These are phyloP conservation scores for Athrips mouffetella DNA, from an alignment of 2,888 invertebrate species.

Conservation along the genomic window DNA sequence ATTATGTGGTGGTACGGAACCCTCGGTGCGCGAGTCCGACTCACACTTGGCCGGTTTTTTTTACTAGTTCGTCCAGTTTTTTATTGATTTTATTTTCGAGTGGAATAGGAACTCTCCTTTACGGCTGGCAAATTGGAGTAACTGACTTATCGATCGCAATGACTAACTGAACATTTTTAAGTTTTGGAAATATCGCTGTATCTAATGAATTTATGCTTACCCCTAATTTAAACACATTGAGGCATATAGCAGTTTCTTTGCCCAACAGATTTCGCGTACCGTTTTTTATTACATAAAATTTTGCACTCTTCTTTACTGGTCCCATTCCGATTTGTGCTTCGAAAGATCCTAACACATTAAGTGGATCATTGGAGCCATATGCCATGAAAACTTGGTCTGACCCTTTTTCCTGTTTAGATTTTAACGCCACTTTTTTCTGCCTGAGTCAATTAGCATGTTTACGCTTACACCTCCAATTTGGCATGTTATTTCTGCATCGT, in stretches of 20 bases:
- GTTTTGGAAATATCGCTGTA: slow-evolving; percentile 23
- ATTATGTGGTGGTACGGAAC: too few relatives aligned
- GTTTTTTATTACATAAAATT: slow-evolving; percentile 23
- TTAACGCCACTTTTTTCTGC: not conserved
- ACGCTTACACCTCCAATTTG: not conserved
- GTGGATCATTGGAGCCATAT: not conserved
- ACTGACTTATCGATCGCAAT: slow-evolving; percentile 17
- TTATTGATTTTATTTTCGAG: slow-evolving; percentile 20
- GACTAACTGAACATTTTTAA: slow-evolving; percentile 17
- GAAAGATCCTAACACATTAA: slow-evolving; percentile 23
- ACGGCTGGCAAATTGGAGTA: slow-evolving; percentile 21
- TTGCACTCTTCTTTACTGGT: not conserved
- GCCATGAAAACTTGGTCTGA: not conserved
- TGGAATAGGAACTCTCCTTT: slow-evolving; percentile 25
- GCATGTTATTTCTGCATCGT: not conserved
- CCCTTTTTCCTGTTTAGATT: not conserved
- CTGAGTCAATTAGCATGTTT: not conserved
- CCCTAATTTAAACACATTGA: slow-evolving; percentile 25
- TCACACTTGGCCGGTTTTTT: too few relatives aligned
- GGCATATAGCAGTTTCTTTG: slow-evolving; percentile 20
- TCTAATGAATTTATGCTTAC: slow-evolving; percentile 18
- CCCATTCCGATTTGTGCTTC: slow-evolving; percentile 17
- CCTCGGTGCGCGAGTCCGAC: too few relatives aligned
- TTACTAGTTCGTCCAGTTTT: slow-evolving; percentile 19
- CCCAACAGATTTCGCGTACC: slow-evolving; percentile 26